phyloP scores from a whole-genome alignment of 1,140 invertebrate genomes.

The Cydia strobilella region DNA sequence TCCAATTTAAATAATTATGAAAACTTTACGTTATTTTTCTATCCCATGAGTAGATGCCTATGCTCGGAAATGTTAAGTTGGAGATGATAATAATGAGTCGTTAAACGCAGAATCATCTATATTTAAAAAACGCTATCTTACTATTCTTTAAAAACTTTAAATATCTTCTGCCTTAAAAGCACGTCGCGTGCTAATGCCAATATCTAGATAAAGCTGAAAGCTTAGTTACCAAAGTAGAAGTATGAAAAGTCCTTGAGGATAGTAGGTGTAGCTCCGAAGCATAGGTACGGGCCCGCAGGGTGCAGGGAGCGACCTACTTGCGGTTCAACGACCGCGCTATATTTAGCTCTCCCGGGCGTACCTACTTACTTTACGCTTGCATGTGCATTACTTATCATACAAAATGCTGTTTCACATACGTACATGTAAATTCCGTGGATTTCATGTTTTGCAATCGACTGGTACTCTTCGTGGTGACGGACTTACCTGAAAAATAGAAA shows the following conservation, averaged over 20 bases:
- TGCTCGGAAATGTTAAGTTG: too few relatives aligned
- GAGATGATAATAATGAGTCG: too few relatives aligned
- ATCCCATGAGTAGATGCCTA: too few relatives aligned
- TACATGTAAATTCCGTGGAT: constrained; percentile 41
- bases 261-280: neutral
- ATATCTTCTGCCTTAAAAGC: neutral
- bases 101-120: neutral
- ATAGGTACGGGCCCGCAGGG: constrained; percentile 33
- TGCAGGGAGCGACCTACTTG: constrained; percentile 66
- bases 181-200: neutral
- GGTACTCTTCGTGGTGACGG: neutral
- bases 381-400: constrained; percentile 60
- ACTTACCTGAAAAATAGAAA: constrained; percentile 51
- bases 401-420: constrained; percentile 9
- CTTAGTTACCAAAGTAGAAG: neutral
- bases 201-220: neutral
- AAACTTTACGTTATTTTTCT: too few relatives aligned
- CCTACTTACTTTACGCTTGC: constrained; percentile 55
- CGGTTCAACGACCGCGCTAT: constrained; percentile 69
- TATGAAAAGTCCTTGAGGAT: constrained; percentile 23
- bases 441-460: constrained; percentile 34
- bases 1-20: too few relatives aligned
- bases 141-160: neutral
- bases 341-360: constrained; percentile 66
- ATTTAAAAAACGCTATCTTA: neutral